Percentiles rank a stretch among this genome's conserved stretches.
Evolutionary conservation across 2,888 invertebrate genomes (phyloP).

Genomic region (Exephanes ischioxanthus): DNA sequence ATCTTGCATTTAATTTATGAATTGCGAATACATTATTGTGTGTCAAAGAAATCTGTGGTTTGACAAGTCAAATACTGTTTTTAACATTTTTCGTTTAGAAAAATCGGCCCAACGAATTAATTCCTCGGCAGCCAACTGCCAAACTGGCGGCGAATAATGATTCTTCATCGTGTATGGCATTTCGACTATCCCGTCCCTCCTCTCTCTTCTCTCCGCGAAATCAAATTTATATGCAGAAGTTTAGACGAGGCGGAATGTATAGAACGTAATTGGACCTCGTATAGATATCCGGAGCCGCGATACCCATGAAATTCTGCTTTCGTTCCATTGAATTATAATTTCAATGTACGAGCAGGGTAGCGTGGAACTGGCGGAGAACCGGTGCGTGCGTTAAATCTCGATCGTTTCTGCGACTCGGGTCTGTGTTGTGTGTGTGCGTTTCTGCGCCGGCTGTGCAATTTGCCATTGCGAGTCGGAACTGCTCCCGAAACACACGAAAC

Average conservation of each 20-base stretch:
- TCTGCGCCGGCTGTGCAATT: constrained; percentile 59
- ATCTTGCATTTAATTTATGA: too few relatives aligned
- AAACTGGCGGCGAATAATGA: too few relatives aligned
- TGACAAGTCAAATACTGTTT: too few relatives aligned
- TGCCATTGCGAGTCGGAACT: constrained; percentile 39
- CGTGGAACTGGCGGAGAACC: constrained; percentile 3
- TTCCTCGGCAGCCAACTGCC: too few relatives aligned
- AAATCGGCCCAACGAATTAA: too few relatives aligned
- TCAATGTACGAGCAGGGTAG: constrained; percentile 35
- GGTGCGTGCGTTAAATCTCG: constrained; percentile 44
- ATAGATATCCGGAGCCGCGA: neutral
- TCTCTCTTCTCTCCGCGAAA: neutral
- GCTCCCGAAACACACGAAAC: constrained; percentile 37
- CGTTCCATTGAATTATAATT: constrained; percentile 44
- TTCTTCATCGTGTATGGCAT: neutral
- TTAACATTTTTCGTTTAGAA: too few relatives aligned
- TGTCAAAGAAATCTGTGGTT: too few relatives aligned
- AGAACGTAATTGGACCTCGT: constrained; percentile 10
- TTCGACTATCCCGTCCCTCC: neutral
- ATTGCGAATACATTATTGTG: too few relatives aligned
- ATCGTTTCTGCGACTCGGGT: constrained; percentile 27
- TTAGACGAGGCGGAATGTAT: neutral
- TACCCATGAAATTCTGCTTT: constrained; percentile 30
- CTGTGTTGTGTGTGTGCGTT: neutral
- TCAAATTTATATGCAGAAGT: neutral